Evolutionary conservation across 1,140 invertebrate genomes (phyloP).

Genomic region (Caenorhabditis latens): DNA sequence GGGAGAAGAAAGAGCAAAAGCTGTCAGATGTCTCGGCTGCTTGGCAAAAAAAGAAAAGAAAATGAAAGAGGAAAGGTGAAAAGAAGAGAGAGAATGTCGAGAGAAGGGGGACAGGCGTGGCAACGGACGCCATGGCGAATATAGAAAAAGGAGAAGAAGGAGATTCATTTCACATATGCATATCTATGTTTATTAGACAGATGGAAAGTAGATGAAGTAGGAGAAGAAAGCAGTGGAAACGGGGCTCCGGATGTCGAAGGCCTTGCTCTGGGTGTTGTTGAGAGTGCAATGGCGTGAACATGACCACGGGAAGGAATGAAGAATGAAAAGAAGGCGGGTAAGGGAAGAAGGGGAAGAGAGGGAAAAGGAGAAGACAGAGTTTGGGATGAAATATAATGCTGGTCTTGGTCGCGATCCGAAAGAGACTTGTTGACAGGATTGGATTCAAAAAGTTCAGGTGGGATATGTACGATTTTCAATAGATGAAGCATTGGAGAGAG

Average conservation of each 20-base stretch:
- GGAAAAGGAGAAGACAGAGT: neutral
- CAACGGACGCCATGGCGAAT: slow-evolving; percentile 51
- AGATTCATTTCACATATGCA: slow-evolving; percentile 36
- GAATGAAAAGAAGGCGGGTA: slow-evolving; percentile 20
- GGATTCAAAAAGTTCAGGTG: slow-evolving; percentile 17
- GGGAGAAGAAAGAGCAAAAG: neutral
- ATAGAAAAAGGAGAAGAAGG: neutral
- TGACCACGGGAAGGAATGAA: slow-evolving; percentile 40
- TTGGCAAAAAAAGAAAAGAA: neutral
- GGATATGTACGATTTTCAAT: slow-evolving; percentile 15
- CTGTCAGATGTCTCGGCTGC: neutral
- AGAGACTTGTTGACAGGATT: slow-evolving; percentile 37
- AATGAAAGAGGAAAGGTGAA: neutral
- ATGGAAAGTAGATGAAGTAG: slow-evolving; percentile 26
- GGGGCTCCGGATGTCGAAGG: slow-evolving; percentile 45
- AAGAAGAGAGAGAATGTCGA: neutral
- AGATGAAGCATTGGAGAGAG: too few relatives aligned
- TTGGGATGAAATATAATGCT: slow-evolving; percentile 53
- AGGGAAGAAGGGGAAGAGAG: neutral
- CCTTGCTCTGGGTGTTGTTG: slow-evolving; percentile 6
- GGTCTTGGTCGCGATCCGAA: slow-evolving; percentile 35
- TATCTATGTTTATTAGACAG: slow-evolving; percentile 56
- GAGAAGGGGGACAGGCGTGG: slow-evolving; percentile 7
- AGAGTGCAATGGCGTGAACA: slow-evolving; percentile 52
- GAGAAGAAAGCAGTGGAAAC: neutral